These are phyloP conservation scores for Mesorhabditis belari DNA, from an alignment of 2,888 invertebrate species.

Conservation along the genomic window DNA sequence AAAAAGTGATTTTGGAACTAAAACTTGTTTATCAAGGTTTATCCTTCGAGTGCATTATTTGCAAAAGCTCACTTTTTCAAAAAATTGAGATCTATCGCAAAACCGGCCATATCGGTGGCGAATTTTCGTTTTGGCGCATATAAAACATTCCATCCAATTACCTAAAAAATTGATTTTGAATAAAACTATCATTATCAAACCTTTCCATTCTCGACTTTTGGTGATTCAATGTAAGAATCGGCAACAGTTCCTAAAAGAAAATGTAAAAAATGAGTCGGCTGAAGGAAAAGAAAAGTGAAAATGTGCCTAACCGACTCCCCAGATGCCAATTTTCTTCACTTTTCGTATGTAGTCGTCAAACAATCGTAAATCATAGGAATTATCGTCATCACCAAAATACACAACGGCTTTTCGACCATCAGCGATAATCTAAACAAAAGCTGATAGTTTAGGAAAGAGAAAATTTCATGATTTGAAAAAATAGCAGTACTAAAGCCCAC, in stretches of 20 bases:
- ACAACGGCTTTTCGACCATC: constrained; percentile 1
- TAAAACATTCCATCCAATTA: background rate
- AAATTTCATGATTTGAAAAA: background rate
- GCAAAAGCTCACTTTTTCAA: background rate
- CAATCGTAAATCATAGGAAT: constrained; percentile 23
- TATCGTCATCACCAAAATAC: constrained; percentile 32
- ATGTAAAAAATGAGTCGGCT: background rate
- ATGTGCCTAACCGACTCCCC: constrained; percentile 29
- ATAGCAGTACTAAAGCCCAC: background rate
- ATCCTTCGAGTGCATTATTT: too few species aligned
- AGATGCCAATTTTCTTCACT: constrained; percentile 23
- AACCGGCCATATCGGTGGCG: background rate
- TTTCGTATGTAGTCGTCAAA: constrained; percentile 24
- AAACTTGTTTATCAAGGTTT: too few species aligned
- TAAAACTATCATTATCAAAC: background rate
- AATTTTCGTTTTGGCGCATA: background rate
- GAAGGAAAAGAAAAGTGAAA: background rate
- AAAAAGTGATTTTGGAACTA: too few species aligned
- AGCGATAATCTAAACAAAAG: background rate
- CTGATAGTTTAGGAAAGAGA: background rate
- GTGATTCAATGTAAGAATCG: background rate
- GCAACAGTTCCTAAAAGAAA: background rate
- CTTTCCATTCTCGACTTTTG: background rate
- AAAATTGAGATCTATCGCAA: background rate
- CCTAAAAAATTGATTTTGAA: background rate